Evolutionary conservation across 2,888 invertebrate genomes (phyloP), one percentile per base, ranked within the genome.

Genomic region (Tricholauxania praeusta): DNA sequence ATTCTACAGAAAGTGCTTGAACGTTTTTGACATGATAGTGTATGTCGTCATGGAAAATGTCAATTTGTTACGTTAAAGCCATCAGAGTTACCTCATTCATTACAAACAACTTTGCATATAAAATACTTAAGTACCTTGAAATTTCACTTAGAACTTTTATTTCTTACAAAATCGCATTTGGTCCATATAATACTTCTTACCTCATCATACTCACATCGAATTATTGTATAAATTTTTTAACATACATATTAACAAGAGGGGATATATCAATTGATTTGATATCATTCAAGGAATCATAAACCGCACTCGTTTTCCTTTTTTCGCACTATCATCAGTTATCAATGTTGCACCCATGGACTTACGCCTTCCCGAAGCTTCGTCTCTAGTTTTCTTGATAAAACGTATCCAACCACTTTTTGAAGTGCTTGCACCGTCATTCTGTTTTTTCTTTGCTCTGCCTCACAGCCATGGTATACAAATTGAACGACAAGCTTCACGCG

Each of bases 401-500:
- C 63, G 63, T 17, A 63, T 48, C 63, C 63, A 63, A 47, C 51
- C 64, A 49, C n/a, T n/a, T n/a, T 28, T 32, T 28, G 59, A 15
- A 10, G 49, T 10, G 8, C 22, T 28, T 22, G 17, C 28, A 28
- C 1, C 51, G 12, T 28, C 22, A 53, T 7, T 53, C 1, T 14
- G 17, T 53, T 12, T 17, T 2, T 53, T 53, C n/a, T 12, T 60
- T 17, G 69, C 48, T 57, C n/a, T 63, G 47, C 19, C 63, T 82
- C 80, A 86, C 49, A 87, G 82, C 87, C 87, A 87, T 10, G 87
- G 87, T 71, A 87, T 82, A 74, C 87, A 87, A 74, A 86, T 86
- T 49, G 85, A 81, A 69, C 86, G 84, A 70, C 87, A 87, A 47
- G 80, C 82, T 71, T 84, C 84, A 39, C 83, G 80, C 1, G 82